phyloP scores from a whole-genome alignment of 2,888 invertebrate genomes.

The Cheilosia vernalis region DNA sequence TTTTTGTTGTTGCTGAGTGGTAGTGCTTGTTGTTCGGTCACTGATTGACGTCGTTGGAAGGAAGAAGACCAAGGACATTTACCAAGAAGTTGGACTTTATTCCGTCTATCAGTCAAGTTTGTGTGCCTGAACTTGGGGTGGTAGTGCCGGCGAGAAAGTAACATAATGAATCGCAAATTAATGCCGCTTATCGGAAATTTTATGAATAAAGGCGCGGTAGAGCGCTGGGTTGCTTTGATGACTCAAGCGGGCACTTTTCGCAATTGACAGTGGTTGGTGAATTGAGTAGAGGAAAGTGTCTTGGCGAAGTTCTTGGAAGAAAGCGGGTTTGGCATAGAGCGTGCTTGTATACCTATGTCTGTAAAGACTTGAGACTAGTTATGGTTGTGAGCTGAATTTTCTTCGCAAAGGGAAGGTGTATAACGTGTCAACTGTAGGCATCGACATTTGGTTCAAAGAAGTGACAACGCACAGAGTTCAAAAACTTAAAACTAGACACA shows the following conservation, averaged over 20 bases:
- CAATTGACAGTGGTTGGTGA: conserved; percentile 8
- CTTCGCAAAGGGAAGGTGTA: no score
- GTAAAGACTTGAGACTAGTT: no score
- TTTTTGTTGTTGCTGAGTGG: conserved; percentile 40
- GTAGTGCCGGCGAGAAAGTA: background rate
- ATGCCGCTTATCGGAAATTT: conserved; percentile 4
- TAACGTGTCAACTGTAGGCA: no score
- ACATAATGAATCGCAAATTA: conserved; percentile 33
- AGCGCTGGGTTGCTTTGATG: conserved; percentile 35
- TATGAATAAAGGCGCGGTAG: conserved; percentile 5
- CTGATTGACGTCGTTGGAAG: conserved; percentile 45
- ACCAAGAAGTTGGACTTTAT: conserved; percentile 57
- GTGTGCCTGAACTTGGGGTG: background rate
- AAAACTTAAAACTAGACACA: no score
- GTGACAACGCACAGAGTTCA: no score
- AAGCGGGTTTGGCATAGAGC: conserved; percentile 12
- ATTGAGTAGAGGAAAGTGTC: background rate
- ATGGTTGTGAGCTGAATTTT: no score
- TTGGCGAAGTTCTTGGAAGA: background rate
- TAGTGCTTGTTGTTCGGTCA: background rate
- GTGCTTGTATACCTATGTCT: background rate
- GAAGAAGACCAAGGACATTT: conserved; percentile 20
- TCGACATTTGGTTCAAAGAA: no score
- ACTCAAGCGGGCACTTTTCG: conserved; percentile 8
- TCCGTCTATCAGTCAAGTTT: background rate